Evolutionary conservation across 2,113 vertebrate species (phyloP).

Genomic region (Saguinus imperator): DNA sequence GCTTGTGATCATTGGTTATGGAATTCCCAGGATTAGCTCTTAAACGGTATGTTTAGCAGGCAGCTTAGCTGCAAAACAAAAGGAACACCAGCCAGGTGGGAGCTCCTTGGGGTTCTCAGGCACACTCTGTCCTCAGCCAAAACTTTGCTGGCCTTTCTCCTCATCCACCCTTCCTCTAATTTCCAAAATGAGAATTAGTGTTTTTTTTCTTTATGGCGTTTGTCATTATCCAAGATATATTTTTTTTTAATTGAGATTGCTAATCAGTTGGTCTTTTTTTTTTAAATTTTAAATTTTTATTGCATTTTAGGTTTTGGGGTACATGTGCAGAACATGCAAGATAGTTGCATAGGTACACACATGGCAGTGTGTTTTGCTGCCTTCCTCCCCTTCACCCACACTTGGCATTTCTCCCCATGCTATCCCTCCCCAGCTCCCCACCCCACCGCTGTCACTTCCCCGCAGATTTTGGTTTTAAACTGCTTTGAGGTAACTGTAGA

Average conservation of each 20-base stretch:
- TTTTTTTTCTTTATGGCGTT: fast-evolving
- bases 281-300: too few relatives aligned
- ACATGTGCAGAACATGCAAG: too few relatives aligned
- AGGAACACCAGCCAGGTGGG: fast-evolving
- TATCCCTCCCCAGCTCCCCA: too few relatives aligned
- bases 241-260: too few relatives aligned
- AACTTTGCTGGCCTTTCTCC: fast-evolving
- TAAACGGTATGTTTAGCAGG: not conserved
- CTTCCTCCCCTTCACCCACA: too few relatives aligned
- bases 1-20: fast-evolving
- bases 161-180: fast-evolving
- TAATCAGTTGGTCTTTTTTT: too few relatives aligned
- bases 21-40: not conserved
- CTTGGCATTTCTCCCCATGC: too few relatives aligned
- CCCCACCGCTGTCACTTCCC: too few relatives aligned
- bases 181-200: fast-evolving
- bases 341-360: too few relatives aligned
- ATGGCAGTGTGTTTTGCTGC: too few relatives aligned
- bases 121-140: not conserved
- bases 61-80: not conserved
- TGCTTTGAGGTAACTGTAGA: not conserved
- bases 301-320: too few relatives aligned
- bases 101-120: fast-evolving
- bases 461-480: not conserved
- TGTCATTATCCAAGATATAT: not conserved